Percentiles rank a stretch among this genome's conserved stretches.
Evolutionary conservation across 2,888 invertebrate genomes (phyloP).

Genomic region (Parascotia fuliginaria): DNA sequence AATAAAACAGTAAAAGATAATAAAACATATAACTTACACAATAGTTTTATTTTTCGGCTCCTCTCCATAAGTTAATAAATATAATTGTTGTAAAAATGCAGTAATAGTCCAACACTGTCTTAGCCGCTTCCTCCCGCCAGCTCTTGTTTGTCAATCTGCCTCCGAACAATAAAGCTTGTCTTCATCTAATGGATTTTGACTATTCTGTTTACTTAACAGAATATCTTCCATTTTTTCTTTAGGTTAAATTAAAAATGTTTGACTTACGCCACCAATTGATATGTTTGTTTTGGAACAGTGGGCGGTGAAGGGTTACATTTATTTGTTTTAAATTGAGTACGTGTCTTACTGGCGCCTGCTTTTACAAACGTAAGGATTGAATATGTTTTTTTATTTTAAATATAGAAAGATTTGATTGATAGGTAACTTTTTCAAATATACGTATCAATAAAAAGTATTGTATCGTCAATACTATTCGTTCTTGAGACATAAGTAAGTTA

Average conservation of each 20-base stretch:
- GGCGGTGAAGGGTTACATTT: constrained; percentile 29
- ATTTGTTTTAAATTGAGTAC: constrained; percentile 25
- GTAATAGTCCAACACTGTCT: background rate
- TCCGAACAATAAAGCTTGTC: constrained; percentile 54
- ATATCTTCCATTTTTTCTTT: constrained; percentile 41
- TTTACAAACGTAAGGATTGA: background rate
- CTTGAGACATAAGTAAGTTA: too few relatives aligned
- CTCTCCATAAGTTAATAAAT: too few relatives aligned
- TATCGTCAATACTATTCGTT: too few relatives aligned
- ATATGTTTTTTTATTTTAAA: background rate
- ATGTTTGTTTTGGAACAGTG: constrained; percentile 47
- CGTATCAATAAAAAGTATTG: too few relatives aligned
- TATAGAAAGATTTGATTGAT: background rate
- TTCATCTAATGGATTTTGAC: constrained; percentile 69
- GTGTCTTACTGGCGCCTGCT: constrained; percentile 13
- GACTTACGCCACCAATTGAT: constrained; percentile 43
- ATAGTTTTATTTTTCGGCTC: too few relatives aligned
- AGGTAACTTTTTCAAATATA: too few relatives aligned
- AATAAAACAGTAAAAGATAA: too few relatives aligned
- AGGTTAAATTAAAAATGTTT: constrained; percentile 46
- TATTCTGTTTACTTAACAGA: constrained; percentile 59
- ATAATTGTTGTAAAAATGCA: background rate
- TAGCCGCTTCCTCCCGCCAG: constrained; percentile 20
- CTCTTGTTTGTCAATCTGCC: constrained; percentile 65
- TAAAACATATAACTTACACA: too few relatives aligned